phyloP scores from a whole-genome alignment of 2,888 invertebrate species.

The Anorthoa munda region DNA sequence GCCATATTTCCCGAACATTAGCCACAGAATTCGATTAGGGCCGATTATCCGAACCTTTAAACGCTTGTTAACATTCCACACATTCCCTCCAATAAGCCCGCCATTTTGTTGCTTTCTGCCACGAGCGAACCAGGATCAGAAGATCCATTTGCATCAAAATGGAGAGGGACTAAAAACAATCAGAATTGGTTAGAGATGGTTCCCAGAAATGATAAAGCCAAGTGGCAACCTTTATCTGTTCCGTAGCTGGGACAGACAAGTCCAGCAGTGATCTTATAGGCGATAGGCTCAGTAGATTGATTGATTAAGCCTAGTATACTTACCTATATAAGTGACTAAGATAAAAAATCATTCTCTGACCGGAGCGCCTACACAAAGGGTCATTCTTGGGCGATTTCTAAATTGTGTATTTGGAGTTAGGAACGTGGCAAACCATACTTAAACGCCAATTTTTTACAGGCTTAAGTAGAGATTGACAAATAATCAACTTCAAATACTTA shows the following conservation, averaged over 20 bases:
- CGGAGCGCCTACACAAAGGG: no score
- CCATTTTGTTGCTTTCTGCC: constrained; percentile 44
- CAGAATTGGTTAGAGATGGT: neutral
- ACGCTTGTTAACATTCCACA: constrained; percentile 60
- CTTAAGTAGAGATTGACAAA: no score
- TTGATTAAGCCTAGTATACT: no score
- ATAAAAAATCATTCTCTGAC: no score
- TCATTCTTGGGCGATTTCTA: no score
- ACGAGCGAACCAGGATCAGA: constrained; percentile 9
- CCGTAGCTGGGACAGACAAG: neutral
- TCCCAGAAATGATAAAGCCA: neutral
- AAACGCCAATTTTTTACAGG: no score
- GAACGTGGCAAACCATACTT: no score
- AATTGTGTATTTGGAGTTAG: no score
- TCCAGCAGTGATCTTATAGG: neutral
- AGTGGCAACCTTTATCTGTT: neutral
- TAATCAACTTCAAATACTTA: no score
- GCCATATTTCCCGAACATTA: constrained; percentile 43
- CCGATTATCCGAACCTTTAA: constrained; percentile 57
- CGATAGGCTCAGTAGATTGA: no score
- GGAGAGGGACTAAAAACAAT: neutral
- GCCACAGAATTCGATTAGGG: constrained; percentile 60
- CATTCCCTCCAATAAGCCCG: constrained; percentile 46
- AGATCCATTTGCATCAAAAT: neutral
- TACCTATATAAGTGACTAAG: no score